Percentiles rank a stretch among this genome's conserved stretches.
These are phyloP conservation scores for Cyaniris semiargus DNA, from an alignment of 2,888 invertebrate species.

Conservation along the genomic window DNA sequence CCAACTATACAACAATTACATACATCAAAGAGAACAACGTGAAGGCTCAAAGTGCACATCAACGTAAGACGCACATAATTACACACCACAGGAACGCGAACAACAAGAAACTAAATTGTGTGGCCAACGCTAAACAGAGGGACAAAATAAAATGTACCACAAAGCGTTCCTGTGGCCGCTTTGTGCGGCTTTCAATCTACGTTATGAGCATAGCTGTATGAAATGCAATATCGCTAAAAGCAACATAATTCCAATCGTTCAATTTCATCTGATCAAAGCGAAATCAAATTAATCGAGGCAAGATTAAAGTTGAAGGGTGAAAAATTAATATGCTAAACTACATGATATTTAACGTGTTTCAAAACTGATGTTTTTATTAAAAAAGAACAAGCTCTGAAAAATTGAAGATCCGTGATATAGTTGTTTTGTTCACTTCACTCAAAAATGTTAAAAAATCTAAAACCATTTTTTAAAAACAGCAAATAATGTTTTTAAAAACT, in stretches of 20 bases:
- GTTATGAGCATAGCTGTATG: constrained; percentile 57
- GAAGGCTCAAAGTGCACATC: background rate
- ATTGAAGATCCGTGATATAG: background rate
- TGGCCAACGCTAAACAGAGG: constrained; percentile 51
- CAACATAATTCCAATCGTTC: constrained; percentile 52
- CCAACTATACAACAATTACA: background rate
- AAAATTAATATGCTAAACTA: background rate
- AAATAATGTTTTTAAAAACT: constrained; percentile 14
- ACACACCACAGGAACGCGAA: constrained; percentile 49
- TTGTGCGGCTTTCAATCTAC: constrained; percentile 73
- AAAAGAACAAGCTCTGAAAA: background rate
- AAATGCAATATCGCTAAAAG: constrained; percentile 72
- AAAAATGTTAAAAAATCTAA: background rate
- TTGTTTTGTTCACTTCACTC: background rate
- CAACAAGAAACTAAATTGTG: constrained; percentile 52
- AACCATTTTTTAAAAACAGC: background rate
- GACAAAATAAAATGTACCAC: constrained; percentile 68
- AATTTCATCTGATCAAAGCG: constrained; percentile 18
- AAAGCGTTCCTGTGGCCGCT: constrained; percentile 73
- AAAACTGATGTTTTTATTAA: background rate
- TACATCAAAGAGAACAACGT: background rate
- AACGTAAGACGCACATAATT: constrained; percentile 7
- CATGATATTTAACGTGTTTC: background rate
- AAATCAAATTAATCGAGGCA: background rate
- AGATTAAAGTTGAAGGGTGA: background rate